Base-by-base conservation (phyloP, 2,888 invertebrate genomes). In the Rhagonycha lutea region DNA sequence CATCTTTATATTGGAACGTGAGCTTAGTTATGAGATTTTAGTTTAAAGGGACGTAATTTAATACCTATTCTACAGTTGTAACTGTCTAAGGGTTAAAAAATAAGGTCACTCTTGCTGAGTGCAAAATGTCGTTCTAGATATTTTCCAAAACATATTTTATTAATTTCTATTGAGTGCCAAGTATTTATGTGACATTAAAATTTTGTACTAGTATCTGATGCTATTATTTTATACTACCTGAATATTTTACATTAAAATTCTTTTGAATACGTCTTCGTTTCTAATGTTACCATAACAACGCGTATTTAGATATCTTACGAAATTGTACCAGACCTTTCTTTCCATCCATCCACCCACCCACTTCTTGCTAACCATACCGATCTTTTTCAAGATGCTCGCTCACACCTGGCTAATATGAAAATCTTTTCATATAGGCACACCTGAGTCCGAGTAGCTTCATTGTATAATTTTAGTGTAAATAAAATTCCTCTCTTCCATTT, bases 21-120 rank as follows among this genome's bases (percentile, higher is more conserved):
- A 81, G 83, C 85, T 85, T 84, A 84, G 84, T 85, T 86, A 85
- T 84, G 85, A 83, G 85, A 85, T 84, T 84, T 83, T 83, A 83
- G 84, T 83, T 84, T 84, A 81, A 81, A 83, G 85, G 86, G 85
- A 83, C 83, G 87, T 87, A 87, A 88, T 87, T 87, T 87, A 88
- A 88, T 88, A 87, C 87, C 87, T 82, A 84, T 83, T 86, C 86
- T 86, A 86, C 84, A 83, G 84, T 85, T 85, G 86, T 86, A 86
- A 87, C 86, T 87, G 85, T 87, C 86, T 86, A 83, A 82, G 83
- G 84, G 83, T 82, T 80, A 81, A 85, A 47, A 47, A 86, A 86
- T 86, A 86, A 86, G 86, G 85, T 85, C 85, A 86, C 77, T 83
- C 83, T 82, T 80, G 83, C 79, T 82, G 81, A 83, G 85, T 84